These are phyloP conservation scores for Heliconius cydno DNA, from an alignment of 2,888 invertebrate genomes.

Conservation along the genomic window DNA sequence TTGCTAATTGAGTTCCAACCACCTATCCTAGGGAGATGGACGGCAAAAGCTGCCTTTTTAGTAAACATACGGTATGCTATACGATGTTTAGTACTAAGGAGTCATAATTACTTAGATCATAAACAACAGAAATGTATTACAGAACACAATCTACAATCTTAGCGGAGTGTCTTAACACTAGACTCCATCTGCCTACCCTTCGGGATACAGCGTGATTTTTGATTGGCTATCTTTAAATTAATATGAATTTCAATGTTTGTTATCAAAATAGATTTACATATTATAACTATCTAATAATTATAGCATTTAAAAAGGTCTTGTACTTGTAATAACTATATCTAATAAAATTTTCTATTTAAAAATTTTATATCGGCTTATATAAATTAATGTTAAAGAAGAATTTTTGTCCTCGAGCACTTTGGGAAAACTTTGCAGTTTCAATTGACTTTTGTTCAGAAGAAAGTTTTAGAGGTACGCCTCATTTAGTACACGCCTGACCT, in stretches of 20 bases:
- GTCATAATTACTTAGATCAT: neutral
- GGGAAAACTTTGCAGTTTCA: constrained; percentile 70
- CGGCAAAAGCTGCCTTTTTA: constrained; percentile 5
- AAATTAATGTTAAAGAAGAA: constrained; percentile 11
- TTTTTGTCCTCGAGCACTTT: constrained; percentile 50
- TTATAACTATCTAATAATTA: neutral
- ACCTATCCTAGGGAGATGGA: constrained; percentile 60
- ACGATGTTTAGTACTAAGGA: neutral
- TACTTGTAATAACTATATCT: neutral
- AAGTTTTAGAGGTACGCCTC: constrained; percentile 61
- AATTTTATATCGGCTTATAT: neutral
- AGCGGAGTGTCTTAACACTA: too few relatives aligned
- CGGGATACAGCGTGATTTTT: too few relatives aligned
- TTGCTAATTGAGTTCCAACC: constrained; percentile 76
- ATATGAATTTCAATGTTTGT: neutral
- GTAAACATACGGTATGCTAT: neutral
- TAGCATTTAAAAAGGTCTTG: neutral
- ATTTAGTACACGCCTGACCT: constrained; percentile 59
- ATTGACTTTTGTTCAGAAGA: constrained; percentile 74
- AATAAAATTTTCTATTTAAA: neutral
- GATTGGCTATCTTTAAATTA: neutral
- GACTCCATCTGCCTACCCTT: too few relatives aligned
- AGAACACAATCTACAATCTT: neutral
- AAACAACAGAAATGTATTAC: neutral
- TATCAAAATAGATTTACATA: neutral